Evolutionary conservation across 2,888 invertebrate species (phyloP).

Genomic region (Ptychoptera contaminata): DNA sequence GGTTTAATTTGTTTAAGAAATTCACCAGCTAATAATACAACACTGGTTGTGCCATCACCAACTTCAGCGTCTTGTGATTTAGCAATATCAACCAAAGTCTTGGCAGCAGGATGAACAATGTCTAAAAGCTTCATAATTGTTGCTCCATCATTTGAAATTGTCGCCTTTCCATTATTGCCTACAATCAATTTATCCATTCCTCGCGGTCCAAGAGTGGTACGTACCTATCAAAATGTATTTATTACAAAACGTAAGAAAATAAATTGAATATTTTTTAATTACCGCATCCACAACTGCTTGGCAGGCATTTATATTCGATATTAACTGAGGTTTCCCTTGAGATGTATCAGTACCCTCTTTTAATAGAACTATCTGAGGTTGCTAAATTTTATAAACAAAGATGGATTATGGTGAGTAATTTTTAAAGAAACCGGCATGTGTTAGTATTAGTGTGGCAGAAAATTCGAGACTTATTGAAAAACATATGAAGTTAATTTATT

Average conservation of each 20-base stretch:
- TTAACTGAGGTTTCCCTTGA: constrained; percentile 89
- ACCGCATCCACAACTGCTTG: constrained; percentile 91
- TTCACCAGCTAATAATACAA: constrained; percentile 90
- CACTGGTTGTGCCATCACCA: constrained; percentile 97
- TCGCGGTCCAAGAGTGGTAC: constrained; percentile 94
- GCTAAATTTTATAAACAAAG: constrained; percentile 37
- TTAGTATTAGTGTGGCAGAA: background rate
- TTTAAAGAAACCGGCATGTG: background rate
- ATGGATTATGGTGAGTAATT: background rate
- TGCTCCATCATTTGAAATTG: constrained; percentile 98
- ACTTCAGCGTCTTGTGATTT: constrained; percentile 99
- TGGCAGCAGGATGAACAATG: constrained; percentile 95
- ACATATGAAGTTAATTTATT: background rate
- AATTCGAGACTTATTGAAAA: background rate
- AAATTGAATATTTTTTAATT: constrained; percentile 16
- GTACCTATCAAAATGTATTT: constrained; percentile 28
- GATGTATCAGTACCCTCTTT: constrained; percentile 96
- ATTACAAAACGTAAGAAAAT: background rate
- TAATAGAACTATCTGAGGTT: constrained; percentile 92
- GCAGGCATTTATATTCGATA: constrained; percentile 96
- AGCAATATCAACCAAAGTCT: constrained; percentile 95
- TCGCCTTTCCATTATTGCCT: constrained; percentile 73
- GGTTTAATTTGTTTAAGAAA: constrained; percentile 88
- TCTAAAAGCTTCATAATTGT: constrained; percentile 97
- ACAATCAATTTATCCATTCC: constrained; percentile 99